Evolutionary conservation across 2,888 invertebrate species (phyloP).

Genomic region (Drosophila niveifrons): DNA sequence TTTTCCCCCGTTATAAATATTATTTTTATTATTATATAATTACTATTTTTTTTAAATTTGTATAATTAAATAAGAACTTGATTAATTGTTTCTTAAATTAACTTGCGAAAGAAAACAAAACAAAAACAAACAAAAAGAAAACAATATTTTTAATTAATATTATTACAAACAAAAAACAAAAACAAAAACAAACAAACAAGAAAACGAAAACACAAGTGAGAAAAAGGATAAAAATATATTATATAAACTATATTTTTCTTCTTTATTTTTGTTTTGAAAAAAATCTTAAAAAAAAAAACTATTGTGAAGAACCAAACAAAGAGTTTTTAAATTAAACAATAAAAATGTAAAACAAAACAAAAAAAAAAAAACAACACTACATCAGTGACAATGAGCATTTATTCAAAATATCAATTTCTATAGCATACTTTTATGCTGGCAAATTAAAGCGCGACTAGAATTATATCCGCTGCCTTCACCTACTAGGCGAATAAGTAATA

Average conservation of each 20-base stretch:
- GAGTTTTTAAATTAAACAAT: constrained; percentile 74
- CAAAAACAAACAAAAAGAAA: constrained; percentile 54
- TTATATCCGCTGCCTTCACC: not conserved
- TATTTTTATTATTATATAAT: constrained; percentile 78
- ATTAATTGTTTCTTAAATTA: constrained; percentile 72
- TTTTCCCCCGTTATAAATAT: constrained; percentile 77
- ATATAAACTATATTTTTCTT: constrained; percentile 69
- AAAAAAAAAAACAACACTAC: constrained; percentile 42
- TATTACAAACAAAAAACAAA: constrained; percentile 48
- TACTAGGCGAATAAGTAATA: not conserved
- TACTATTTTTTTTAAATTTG: constrained; percentile 79
- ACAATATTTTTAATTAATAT: constrained; percentile 64
- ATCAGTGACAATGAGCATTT: not conserved
- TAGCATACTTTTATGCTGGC: not conserved
- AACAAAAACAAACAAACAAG: constrained; percentile 15
- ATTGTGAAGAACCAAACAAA: constrained; percentile 76
- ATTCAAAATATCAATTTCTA: not conserved
- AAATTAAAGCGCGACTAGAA: too few relatives aligned
- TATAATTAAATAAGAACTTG: constrained; percentile 78
- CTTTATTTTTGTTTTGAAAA: constrained; percentile 72
- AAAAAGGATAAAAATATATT: constrained; percentile 64
- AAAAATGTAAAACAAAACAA: constrained; percentile 71
- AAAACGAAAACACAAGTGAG: constrained; percentile 49
- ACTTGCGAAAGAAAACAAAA: constrained; percentile 61
- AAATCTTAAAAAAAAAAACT: constrained; percentile 59